Conservation (phyloP, 1,140 invertebrate genomes). For the Eciton burchellii region DNA sequence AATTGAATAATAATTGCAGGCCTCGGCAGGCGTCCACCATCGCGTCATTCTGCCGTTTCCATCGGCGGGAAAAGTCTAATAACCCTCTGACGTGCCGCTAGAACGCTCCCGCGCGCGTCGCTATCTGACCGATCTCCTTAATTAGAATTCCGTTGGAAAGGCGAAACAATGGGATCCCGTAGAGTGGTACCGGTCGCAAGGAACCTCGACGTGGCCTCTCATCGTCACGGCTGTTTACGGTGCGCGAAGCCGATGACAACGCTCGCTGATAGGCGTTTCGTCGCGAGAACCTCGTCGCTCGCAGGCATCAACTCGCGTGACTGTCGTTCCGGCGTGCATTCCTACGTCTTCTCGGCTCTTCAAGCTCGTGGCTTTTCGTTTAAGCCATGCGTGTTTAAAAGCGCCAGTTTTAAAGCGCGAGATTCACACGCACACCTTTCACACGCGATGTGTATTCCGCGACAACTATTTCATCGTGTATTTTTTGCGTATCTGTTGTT, state of each 20-base stretch:
- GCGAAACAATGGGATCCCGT: conserved; percentile 72
- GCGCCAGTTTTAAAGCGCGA: not conserved
- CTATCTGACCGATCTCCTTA: conserved; percentile 78
- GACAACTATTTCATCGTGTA: not conserved
- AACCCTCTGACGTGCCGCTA: conserved; percentile 63
- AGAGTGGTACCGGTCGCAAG: conserved; percentile 48
- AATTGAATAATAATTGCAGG: conserved; percentile 83
- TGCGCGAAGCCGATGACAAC: conserved; percentile 35
- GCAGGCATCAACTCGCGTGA: conserved; percentile 31
- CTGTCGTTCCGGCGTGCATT: not conserved
- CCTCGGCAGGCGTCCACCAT: conserved; percentile 48
- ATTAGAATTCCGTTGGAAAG: conserved; percentile 78
- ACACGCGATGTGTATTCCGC: not conserved
- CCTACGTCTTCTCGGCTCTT: not conserved
- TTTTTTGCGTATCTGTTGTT: not conserved
- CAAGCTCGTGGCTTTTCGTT: not conserved
- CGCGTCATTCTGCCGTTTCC: conserved; percentile 19
- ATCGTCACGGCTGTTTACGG: conserved; percentile 32
- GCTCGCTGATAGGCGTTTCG: conserved; percentile 14
- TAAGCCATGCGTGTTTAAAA: not conserved
- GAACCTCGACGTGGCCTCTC: conserved; percentile 35
- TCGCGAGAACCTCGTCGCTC: conserved; percentile 20
- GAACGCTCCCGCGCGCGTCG: conserved; percentile 54
- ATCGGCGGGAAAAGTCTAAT: conserved; percentile 70
- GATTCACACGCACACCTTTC: not conserved